Base-by-base conservation (phyloP, 2,113 vertebrate genomes). In the Nanorana parkeri region DNA sequence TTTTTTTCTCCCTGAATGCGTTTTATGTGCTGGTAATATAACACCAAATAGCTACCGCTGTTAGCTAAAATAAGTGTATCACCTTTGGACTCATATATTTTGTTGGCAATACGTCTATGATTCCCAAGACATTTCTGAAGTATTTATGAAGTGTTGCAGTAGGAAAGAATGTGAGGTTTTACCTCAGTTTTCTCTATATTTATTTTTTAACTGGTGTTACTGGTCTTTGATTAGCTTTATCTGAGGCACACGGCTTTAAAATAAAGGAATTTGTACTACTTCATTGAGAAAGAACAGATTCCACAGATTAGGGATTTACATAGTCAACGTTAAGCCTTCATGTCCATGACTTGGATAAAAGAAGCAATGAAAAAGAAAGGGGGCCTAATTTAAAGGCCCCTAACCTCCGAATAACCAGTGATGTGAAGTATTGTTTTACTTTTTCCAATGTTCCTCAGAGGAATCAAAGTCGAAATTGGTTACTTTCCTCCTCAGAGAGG, bases 401-500 rank as follows among this genome's bases (percentile, higher is more conserved):
- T 93, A 94, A 94, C 95, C 94, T 95, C 90, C 88, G 89, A 92
- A 91, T 91, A 94, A 93, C 91, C 91, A 93, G 85, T 83, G 78
- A 91, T 92, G 93, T 84, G 87, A 93, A 94, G 90, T 91, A 94
- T 95, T 92, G 92, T 92, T 94, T 96, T 96, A 95, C 94, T 93
- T 87, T 90, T 90, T 90, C 83, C 84, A 94, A 87, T 87, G 90
- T 88, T 90, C 87, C 91, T 91, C 86, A 5, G 21, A 90, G 91
- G 91, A 92, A 87, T 89, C 85, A 80, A 87, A 88, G 87, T 87
- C 89, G 86, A 90, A 92, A 92, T 89, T 90, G 90, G 92, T 90
- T 90, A 78, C 86, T 92, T 90, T 88, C 89, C 88, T 90, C 93
- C 91, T 94, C 87, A 2, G 85, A 93, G 93, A 93, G 91, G 92